A percentile compares a stretch with the other conserved stretches of the same genome.
These are phyloP conservation scores for Numenius arquata DNA, from an alignment of 2,113 vertebrate species.

Conservation along the genomic window DNA sequence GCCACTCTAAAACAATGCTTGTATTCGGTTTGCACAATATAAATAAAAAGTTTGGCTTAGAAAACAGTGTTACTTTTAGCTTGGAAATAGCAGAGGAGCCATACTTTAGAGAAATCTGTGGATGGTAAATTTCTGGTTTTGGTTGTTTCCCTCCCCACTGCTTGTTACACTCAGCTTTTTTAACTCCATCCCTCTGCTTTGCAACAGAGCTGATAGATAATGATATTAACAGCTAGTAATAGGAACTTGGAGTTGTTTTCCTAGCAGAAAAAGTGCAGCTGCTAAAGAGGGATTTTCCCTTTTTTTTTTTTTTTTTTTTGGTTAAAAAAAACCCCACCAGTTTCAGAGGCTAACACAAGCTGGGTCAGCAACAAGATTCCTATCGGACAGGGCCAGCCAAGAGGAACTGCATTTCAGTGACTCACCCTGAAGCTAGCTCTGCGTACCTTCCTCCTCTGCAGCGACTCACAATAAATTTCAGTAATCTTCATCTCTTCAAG, in stretches of 20 bases:
- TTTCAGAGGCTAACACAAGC: neutral
- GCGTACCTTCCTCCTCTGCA: neutral
- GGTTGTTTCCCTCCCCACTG: neutral
- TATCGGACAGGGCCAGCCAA: neutral
- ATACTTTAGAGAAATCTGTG: neutral
- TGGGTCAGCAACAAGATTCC: neutral
- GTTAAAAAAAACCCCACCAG: neutral
- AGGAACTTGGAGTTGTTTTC: neutral
- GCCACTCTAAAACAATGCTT: neutral
- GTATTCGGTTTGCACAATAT: neutral
- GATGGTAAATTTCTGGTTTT: neutral
- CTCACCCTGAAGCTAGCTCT: neutral
- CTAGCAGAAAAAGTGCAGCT: neutral
- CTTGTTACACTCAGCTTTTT: neutral
- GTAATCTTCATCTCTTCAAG: neutral
- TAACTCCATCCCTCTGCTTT: neutral
- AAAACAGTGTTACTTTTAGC: neutral
- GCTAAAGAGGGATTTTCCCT: conserved; percentile 7
- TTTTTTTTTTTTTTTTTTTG: neutral
- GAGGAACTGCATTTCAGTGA: neutral
- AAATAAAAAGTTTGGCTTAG: neutral
- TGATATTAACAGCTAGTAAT: neutral
- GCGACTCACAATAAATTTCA: neutral
- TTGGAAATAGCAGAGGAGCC: neutral
- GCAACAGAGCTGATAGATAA: neutral